Conservation (phyloP, 2,888 invertebrate genomes). For the Venustoraphidia nigricollis region DNA sequence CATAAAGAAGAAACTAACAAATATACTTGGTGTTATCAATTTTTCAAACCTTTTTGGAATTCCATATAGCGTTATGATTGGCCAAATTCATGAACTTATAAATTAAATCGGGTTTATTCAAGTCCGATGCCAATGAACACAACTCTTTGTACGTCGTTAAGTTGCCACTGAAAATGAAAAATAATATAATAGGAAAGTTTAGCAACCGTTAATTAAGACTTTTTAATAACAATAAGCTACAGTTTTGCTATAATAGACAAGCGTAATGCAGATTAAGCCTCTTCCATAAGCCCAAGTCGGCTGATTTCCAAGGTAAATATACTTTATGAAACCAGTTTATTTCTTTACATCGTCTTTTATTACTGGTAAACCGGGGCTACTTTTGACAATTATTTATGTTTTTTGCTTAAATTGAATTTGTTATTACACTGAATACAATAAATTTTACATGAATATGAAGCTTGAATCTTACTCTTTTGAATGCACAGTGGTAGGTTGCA, state of each 20-base stretch:
- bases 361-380: no score
- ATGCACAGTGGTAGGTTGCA: no score
- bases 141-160: conserved; percentile 89
- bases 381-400: no score
- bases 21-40: background rate
- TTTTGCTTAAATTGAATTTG: no score
- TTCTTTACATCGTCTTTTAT: no score
- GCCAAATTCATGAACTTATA: conserved; percentile 95
- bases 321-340: no score
- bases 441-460: no score
- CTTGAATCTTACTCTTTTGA: no score
- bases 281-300: conserved; percentile 1
- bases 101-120: conserved; percentile 87
- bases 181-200: background rate
- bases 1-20: background rate
- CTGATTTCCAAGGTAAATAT: no score
- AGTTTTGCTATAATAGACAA: background rate
- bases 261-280: no score
- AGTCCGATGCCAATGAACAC: conserved; percentile 81
- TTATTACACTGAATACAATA: no score
- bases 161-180: conserved; percentile 47
- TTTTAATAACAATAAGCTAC: background rate
- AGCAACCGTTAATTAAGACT: background rate
- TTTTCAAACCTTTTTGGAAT: conserved; percentile 59
- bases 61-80: conserved; percentile 90